Evolutionary conservation across 1,140 invertebrate species (phyloP), one percentile per base, ranked within the genome.

Genomic region (Pseudomyrmex concolor): DNA sequence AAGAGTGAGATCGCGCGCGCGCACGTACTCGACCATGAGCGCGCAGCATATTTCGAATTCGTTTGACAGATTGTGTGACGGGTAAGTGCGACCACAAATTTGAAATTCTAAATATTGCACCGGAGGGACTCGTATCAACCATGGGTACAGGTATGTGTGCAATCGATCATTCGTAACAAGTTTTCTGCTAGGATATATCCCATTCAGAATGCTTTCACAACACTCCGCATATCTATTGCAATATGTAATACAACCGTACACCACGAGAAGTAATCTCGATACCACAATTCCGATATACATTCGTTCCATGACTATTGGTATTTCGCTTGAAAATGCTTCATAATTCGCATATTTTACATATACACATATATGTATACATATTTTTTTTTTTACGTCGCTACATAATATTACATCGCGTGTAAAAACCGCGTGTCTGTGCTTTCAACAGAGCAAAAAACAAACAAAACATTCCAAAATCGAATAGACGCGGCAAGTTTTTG

Each of bases 81-180:
- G 76, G 19, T 80, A 80, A 80, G 76, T 80, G 76, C 55, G 55
- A 60, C 34, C 63, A 19, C 55, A 34, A 80, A 80, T 80, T 80
- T 80, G 76, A 80, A 80, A 80, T 80, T 80, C 76, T 80, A 80
- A 80, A 80, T 80, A 80, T 71, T 57, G 54, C 76, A 80, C 66
- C 66, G 9, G 43, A 8, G 76, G 55, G 62, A 59, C 43, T 17
- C 62, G 25, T 64, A 64, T 60, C 57, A 60, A 60, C 15, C 48
- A 9, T 34, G 7, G 34, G 34, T 34, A n/a, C 25, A 59, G 62
- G 48, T 77, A 71, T 22, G 66, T 45, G 76, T 71, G 76, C 76
- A 71, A 80, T 80, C 76, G 76, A 80, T 80, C 76, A 80, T 71
- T 80, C 66, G 76, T 80, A 80, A 80, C 76, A 80, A 80, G 76